Evolutionary conservation across 2,797 vertebrate genomes (phyloP), one percentile per base, ranked within the genome.

Genomic region (Syngnathus rostellatus): DNA sequence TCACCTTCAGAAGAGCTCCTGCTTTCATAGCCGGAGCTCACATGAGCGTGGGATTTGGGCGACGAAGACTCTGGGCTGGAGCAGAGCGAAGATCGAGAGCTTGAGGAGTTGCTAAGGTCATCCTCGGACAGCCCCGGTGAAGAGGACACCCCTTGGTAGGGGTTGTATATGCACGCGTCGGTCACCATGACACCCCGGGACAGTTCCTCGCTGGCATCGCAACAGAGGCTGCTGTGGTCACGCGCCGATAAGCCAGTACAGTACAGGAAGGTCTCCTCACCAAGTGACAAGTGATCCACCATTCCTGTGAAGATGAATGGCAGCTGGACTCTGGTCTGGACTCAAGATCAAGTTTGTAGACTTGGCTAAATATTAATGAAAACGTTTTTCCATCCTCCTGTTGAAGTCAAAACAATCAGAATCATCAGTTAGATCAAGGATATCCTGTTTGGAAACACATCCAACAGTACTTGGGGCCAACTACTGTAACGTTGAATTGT

Each of bases 251-350:
- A 86, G 79, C 68, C 72, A 39, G 79, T 70, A 40, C 86, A 89
- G 51, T 83, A 86, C 82, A 93, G 91, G 90, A 98, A 98, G 83
- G 79, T 93, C 89, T 95, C 94, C 88, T 94, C 94, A 84, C 92
- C 90, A 87, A 93, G 90, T 60, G 92, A 85, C 90, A 96, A 90
- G 89, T 96, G 94, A 92, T 99, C 96, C 90, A 99, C 97, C 97
- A 98, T 98, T 85, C 87, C 86, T 86, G 84, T 82, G 80, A 64
- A 63, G 69, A 73, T 77, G 67, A 68, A 70, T 67, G 66, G 65
- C 78, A 78, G 70, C 74, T 73, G 74, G 51, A 71, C 68, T 81
- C 74, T 72, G 72, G 68, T 81, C 73, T 67, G 74, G 69, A 68
- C 69, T 66, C 68, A 72, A 45, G 67, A 71, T 77, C 73, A 55